These are phyloP conservation scores for Malurus melanocephalus DNA, from an alignment of 2,113 vertebrate species.

Conservation along the genomic window DNA sequence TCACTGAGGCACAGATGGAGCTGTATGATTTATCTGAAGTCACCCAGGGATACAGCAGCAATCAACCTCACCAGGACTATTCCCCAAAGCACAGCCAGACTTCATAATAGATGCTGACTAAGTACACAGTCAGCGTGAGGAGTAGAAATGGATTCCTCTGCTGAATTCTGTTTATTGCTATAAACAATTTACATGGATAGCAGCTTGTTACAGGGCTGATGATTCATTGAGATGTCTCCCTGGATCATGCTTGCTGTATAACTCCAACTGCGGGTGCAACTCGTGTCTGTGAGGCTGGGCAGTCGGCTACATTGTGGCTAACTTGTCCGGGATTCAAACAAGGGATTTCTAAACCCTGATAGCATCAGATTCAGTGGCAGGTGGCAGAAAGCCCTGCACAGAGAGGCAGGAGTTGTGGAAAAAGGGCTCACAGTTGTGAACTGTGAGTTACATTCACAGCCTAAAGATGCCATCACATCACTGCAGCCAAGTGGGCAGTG, in stretches of 20 bases:
- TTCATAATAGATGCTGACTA: conserved; percentile 37
- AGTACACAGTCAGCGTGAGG: not conserved
- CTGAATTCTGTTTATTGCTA: not conserved
- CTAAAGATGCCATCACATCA: not conserved
- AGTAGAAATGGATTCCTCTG: not conserved
- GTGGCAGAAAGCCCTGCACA: not conserved
- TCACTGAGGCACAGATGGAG: conserved; percentile 23
- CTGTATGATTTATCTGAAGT: conserved; percentile 38
- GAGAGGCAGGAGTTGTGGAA: not conserved
- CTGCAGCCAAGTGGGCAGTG: rapidly evolving
- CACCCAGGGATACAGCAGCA: conserved; percentile 21
- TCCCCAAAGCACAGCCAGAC: conserved; percentile 20
- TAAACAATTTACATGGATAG: conserved; percentile 10
- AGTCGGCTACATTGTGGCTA: not conserved
- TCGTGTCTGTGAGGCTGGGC: not conserved
- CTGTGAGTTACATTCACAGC: not conserved
- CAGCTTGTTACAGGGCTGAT: not conserved
- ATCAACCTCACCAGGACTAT: not conserved
- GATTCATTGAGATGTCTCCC: not conserved
- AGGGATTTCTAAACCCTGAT: not conserved
- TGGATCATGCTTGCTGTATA: not conserved
- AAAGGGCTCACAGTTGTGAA: not conserved
- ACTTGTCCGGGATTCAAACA: rapidly evolving
- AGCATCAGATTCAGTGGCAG: not conserved
- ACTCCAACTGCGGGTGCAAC: rapidly evolving